phyloP scores from a whole-genome alignment of 2,113 vertebrate species.

The Lipophrys pholis region DNA sequence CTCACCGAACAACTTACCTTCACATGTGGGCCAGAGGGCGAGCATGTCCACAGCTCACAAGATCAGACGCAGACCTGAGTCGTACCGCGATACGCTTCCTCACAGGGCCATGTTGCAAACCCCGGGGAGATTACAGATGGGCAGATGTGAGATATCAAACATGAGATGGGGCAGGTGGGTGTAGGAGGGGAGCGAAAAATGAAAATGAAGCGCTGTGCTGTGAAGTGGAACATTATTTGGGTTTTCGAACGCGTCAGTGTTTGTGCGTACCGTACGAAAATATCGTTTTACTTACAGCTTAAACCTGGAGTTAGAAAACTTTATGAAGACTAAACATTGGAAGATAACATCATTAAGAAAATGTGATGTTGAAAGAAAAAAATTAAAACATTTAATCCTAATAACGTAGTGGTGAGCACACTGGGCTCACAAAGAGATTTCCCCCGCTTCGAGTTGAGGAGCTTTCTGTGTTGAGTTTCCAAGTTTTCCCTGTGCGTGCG shows the following conservation, averaged over 20 bases:
- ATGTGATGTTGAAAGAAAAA: constrained; percentile 5
- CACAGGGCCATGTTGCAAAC: constrained; percentile 68
- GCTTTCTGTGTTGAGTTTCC: too few relatives aligned
- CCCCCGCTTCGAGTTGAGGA: too few relatives aligned
- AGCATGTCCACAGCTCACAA: constrained; percentile 56
- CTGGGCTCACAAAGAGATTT: too few relatives aligned
- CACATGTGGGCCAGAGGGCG: constrained; percentile 65
- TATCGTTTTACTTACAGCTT: constrained; percentile 26
- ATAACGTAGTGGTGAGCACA: too few relatives aligned
- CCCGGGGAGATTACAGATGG: constrained; percentile 54
- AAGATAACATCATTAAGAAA: constrained; percentile 39
- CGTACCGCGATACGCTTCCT: constrained; percentile 34
- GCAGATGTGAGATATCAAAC: constrained; percentile 55
- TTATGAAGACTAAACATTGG: constrained; percentile 33
- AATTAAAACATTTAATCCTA: too few relatives aligned
- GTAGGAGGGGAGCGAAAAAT: constrained; percentile 16
- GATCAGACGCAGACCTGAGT: constrained; percentile 60
- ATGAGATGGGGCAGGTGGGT: constrained; percentile 39
- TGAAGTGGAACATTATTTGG: constrained; percentile 46
- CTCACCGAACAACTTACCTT: constrained; percentile 48
- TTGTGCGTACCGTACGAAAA: constrained; percentile 26
- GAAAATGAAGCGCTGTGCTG: constrained; percentile 18
- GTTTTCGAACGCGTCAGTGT: constrained; percentile 34
- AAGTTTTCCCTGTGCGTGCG: too few relatives aligned
- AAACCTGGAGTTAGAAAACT: constrained; percentile 39